Percentiles rank a stretch among this genome's conserved stretches.
Conservation (phyloP, 2,113 vertebrate species). For the Pionites leucogaster region DNA sequence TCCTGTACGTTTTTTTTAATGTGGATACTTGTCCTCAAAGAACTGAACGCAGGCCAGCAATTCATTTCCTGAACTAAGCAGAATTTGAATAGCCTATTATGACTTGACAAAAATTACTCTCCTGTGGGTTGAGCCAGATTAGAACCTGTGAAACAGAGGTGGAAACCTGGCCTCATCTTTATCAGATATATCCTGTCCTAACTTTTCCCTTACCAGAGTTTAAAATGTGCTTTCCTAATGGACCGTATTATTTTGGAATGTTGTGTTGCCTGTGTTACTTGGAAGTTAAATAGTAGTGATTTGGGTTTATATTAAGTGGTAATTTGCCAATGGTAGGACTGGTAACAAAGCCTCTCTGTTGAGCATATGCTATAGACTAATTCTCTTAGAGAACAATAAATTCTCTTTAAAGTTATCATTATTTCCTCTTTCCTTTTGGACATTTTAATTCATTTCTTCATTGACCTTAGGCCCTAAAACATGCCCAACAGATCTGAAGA, state of each 20-base stretch:
- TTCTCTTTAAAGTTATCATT: neutral
- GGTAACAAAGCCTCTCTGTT: neutral
- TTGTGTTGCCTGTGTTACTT: neutral
- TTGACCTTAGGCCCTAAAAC: neutral
- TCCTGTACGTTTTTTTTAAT: neutral
- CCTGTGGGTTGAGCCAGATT: neutral
- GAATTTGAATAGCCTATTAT: neutral
- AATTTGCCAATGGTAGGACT: neutral
- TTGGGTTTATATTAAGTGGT: neutral
- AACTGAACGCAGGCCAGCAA: neutral
- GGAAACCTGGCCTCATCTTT: neutral
- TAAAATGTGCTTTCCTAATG: neutral
- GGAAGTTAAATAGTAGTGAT: neutral
- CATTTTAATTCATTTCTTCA: neutral
- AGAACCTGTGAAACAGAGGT: neutral
- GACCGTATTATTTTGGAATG: neutral
- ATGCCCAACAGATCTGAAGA: neutral
- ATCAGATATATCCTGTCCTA: neutral
- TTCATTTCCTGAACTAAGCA: neutral
- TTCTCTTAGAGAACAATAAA: neutral
- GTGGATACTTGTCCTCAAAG: neutral
- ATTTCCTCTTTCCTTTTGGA: neutral
- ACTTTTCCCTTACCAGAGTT: neutral
- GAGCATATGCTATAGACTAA: neutral
- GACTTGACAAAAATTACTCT: neutral